A percentile compares a stretch with the other conserved stretches of the same genome.
Conservation (phyloP, 2,888 invertebrate species). For the Isotomurus palustris region DNA sequence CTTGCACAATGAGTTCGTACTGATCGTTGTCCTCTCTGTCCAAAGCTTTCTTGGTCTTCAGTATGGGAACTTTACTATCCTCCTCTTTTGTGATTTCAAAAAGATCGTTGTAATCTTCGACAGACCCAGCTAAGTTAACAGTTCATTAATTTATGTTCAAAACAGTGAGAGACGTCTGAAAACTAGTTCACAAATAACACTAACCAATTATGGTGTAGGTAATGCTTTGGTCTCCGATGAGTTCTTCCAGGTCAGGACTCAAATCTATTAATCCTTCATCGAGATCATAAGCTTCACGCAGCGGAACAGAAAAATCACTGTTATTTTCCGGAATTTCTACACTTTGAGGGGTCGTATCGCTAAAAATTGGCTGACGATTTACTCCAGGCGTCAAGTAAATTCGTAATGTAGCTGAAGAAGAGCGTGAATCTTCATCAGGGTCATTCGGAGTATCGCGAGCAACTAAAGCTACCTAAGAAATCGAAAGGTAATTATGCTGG, state of each 20-base stretch:
- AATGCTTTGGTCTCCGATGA: neutral
- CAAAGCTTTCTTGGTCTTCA: conserved; percentile 5
- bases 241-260: neutral
- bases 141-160: neutral
- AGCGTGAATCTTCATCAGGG: too few relatives aligned
- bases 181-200: neutral
- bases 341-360: neutral
- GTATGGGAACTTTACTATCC: too few relatives aligned
- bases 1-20: conserved; percentile 18
- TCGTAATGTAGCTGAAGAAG: too few relatives aligned
- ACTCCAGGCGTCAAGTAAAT: too few relatives aligned
- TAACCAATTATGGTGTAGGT: conserved; percentile 19
- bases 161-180: neutral
- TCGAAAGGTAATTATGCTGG: too few relatives aligned
- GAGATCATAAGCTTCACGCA: neutral
- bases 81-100: too few relatives aligned
- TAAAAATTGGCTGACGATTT: conserved; percentile 2
- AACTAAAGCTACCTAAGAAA: too few relatives aligned
- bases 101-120: too few relatives aligned
- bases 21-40: conserved; percentile 15
- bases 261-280: neutral
- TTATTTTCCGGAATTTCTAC: conserved; percentile 2
- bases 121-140: too few relatives aligned
- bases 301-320: neutral
- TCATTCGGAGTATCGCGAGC: too few relatives aligned